Conservation (phyloP, 2,797 vertebrate genomes). For the Neostethus bicornis region DNA sequence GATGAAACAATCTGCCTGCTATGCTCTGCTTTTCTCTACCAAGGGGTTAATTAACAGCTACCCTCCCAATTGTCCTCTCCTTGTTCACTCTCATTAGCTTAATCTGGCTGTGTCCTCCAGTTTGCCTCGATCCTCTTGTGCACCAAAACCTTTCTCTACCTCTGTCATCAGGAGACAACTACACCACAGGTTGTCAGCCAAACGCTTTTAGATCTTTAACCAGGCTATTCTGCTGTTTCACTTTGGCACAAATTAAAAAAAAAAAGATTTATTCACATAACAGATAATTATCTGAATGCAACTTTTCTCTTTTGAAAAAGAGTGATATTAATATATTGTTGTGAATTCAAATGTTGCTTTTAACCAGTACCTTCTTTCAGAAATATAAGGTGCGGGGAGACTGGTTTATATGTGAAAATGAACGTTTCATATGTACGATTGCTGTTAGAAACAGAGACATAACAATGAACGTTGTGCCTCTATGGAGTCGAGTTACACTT, state of each 20-base stretch:
- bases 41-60: constrained; percentile 75
- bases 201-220: constrained; percentile 9
- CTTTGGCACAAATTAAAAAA: neutral
- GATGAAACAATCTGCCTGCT: constrained; percentile 1
- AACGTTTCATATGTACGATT: constrained; percentile 21
- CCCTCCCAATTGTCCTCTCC: constrained; percentile 77
- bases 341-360: neutral
- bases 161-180: constrained; percentile 51
- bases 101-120: constrained; percentile 78
- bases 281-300: too few relatives aligned
- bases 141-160: constrained; percentile 59
- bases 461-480: constrained; percentile 51
- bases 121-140: constrained; percentile 71
- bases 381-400: too few relatives aligned
- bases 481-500: constrained; percentile 74
- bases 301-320: too few relatives aligned
- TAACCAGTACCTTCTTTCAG: neutral
- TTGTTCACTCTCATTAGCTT: constrained; percentile 80
- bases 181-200: constrained; percentile 28
- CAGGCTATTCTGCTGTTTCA: neutral
- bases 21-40: constrained; percentile 57
- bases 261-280: neutral
- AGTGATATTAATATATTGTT: too few relatives aligned
- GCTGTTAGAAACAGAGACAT: constrained; percentile 56
- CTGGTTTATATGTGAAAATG: constrained; percentile 42